Base-by-base conservation (phyloP, 2,797 vertebrate genomes). In the Poecilia gillii region DNA sequence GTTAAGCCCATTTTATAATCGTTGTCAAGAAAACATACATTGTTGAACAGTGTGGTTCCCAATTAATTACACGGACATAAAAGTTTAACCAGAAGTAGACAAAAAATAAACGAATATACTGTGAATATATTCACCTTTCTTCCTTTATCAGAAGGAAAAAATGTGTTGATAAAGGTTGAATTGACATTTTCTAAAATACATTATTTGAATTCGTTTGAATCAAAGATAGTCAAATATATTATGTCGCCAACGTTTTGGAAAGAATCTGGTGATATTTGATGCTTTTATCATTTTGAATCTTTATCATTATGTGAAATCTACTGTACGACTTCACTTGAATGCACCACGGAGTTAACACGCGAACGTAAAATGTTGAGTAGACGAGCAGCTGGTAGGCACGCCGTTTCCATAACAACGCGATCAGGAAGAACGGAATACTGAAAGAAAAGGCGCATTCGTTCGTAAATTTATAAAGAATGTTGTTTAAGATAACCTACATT, bases 331-430 rank as follows among this genome's bases (percentile, higher is more conserved):
- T 5, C 1, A 43, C 39, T 13, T 43, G 36, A 70, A 70, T 43
- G 39, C 23, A 70, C 23, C 66, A 70, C 41, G 66, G 23, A 62
- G 16, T 33, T 62, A 33, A 33, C 14, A 2, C 55, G 25, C n/a
- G 33, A 20, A 36, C 36, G 8, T 68, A 39, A 68, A 68, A 68
- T 11, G 64, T 43, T 13, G 12, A 70, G 23, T 13, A 71, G 41
- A 28, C 2, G 41, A 71, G 68, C 68, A 71, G 41, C 41, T 71
- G 25, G 41, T 18, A 6, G 25, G n/a, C 7, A 6, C 46, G 3
- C 2, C 77, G 90, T 91, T 80, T 31, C 92, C 83, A 82, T 83
- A 66, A 88, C 85, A 79, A 92, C 91, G 71, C 39, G 46, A 85
- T 74, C 82, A 85, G 90, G 84, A 47, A 3, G 51, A 76, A 1